Conservation (phyloP, 2,888 invertebrate genomes). For the Tenthredo mesomela region DNA sequence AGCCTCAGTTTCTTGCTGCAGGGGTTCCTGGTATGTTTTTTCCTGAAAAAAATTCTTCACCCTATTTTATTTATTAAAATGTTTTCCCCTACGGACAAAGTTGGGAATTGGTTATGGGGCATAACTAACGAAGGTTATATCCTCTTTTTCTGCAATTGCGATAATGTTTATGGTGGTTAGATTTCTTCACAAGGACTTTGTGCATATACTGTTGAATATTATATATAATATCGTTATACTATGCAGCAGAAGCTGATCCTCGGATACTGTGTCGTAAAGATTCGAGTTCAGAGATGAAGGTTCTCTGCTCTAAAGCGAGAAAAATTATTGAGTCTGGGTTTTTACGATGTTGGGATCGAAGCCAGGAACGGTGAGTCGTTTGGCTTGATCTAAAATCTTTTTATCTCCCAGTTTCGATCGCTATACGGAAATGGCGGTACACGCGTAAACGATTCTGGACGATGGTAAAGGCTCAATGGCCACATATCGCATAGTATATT, state of each 20-base stretch:
- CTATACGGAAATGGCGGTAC: constrained; percentile 16
- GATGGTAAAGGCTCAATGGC: not conserved
- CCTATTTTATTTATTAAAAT: not conserved
- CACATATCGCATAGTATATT: not conserved
- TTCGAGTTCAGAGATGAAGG: not conserved
- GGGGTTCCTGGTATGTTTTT: not conserved
- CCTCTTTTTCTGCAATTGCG: not conserved
- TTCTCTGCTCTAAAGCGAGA: constrained; percentile 7
- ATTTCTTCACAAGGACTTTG: not conserved
- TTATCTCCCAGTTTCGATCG: constrained; percentile 31
- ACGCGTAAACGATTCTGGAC: constrained; percentile 19
- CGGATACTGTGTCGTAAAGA: constrained; percentile 3
- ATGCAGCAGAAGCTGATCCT: not conserved
- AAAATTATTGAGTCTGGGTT: constrained; percentile 31
- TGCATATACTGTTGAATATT: constrained; percentile 11
- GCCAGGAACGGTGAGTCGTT: constrained; percentile 29
- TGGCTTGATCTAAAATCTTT: constrained; percentile 46
- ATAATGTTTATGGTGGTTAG: not conserved
- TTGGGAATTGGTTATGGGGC: not conserved
- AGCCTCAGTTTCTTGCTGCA: not conserved
- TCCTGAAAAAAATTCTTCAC: not conserved
- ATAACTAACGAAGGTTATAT: not conserved
- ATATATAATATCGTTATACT: not conserved
- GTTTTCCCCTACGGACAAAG: not conserved
- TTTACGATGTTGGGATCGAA: constrained; percentile 39